Conservation (phyloP, 2,888 invertebrate species). For the Limenitis camilla region DNA sequence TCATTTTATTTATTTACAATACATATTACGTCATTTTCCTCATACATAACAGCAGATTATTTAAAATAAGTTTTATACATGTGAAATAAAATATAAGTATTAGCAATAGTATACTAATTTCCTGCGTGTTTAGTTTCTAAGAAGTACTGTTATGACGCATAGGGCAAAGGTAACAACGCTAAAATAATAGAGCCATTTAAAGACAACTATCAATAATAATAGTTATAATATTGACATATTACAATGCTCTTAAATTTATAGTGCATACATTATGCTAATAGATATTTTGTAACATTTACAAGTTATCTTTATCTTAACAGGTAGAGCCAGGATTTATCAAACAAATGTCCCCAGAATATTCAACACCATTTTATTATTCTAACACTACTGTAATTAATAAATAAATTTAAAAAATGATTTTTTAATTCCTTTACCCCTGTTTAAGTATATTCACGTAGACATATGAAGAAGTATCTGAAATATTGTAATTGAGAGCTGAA, state of each 20-base stretch:
- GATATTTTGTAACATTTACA: neutral
- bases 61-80: neutral
- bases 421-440: neutral
- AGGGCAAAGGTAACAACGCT: neutral
- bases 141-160: neutral
- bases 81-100: neutral
- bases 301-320: neutral
- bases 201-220: neutral
- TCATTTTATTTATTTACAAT: no score
- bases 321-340: neutral
- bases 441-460: neutral
- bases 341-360: no score
- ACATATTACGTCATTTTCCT: no score
- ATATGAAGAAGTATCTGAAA: neutral
- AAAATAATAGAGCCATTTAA: neutral
- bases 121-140: neutral
- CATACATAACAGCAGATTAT: no score
- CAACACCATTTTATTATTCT: no score
- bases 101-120: slow-evolving; percentile 1
- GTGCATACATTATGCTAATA: neutral
- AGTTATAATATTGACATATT: neutral
- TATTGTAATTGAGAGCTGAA: no score
- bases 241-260: neutral
- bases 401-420: no score
- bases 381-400: no score